Percentiles rank a stretch among this genome's conserved stretches.
These are phyloP conservation scores for Chesias legatella DNA, from an alignment of 2,888 invertebrate genomes.

Conservation along the genomic window DNA sequence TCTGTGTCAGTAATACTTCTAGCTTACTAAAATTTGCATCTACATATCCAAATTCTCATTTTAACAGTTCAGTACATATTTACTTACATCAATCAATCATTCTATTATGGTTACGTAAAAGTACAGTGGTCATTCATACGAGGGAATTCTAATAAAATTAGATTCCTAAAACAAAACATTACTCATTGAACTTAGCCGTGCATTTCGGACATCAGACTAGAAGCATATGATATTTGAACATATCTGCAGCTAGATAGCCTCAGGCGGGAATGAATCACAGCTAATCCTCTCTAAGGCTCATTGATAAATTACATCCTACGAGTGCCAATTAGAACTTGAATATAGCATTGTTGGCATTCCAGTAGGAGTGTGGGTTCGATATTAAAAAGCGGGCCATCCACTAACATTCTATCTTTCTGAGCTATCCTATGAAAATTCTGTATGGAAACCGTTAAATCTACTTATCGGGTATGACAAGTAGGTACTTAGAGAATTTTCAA, in stretches of 20 bases:
- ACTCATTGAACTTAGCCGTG: slow-evolving; percentile 2
- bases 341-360: slow-evolving; percentile 16
- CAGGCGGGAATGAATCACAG: slow-evolving; percentile 32
- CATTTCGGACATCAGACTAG: slow-evolving; percentile 24
- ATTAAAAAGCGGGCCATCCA: slow-evolving; percentile 4
- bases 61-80: no score
- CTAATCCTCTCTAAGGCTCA: slow-evolving; percentile 15
- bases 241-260: slow-evolving; percentile 30
- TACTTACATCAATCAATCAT: no score
- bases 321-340: slow-evolving; percentile 11
- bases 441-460: no score
- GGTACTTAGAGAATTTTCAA: no score
- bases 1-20: no score
- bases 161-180: slow-evolving; percentile 5
- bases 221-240: slow-evolving; percentile 22
- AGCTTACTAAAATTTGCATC: no score
- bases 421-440: no score
- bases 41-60: no score
- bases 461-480: no score
- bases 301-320: slow-evolving; percentile 17
- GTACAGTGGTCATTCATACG: no score
- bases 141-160: background rate
- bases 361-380: slow-evolving; percentile 16
- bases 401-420: no score
- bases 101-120: no score